Evolutionary conservation across 2,797 vertebrate species (phyloP), one percentile per base, ranked within the genome.

Genomic region (Centroberyx gerrardi): DNA sequence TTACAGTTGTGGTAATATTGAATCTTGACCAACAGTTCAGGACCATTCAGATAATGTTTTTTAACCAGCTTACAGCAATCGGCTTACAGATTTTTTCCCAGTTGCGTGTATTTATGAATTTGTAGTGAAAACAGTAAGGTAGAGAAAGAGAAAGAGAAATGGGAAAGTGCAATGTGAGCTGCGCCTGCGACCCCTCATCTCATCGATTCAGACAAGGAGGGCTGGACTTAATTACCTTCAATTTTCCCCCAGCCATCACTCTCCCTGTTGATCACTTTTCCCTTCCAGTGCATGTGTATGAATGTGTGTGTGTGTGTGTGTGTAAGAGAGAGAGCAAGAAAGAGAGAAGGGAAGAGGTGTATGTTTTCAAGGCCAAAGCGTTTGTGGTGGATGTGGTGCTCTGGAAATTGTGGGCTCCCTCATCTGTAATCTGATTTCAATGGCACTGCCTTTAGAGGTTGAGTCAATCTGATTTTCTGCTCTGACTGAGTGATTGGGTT

Each of bases 371-470:
- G 93, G 90, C 94, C 92, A 85, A 83, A 92, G 72, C 86, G 78
- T 92, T 93, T 92, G 90, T 76, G 86, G 90, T 92, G 76, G 89
- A 85, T 89, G 87, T 27, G 66, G 90, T 86, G 79, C 86, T 88
- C 72, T 91, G 89, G 88, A 91, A 94, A 92, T 89, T 90, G 84
- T 85, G 88, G 84, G 75, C 90, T 92, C 87, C 88, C 86, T 90
- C 84, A 79, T 92, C 83, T 72, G 89, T 95, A 93, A 95, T 95
- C 92, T 93, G 93, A 95, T 95, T 94, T 95, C 89, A 88, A 88
- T 92, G 87, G 87, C 84, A 82, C 80, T 87, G 90, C 90, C 93
- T 90, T 93, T 87, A 89, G 90, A 93, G 92, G 87, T 81, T 77
- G 86, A 92, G 93, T 94, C 93, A 93, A 94, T 94, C 92, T 79